Evolutionary conservation across 2,797 vertebrate species (phyloP).

Genomic region (Varecia variegata): DNA sequence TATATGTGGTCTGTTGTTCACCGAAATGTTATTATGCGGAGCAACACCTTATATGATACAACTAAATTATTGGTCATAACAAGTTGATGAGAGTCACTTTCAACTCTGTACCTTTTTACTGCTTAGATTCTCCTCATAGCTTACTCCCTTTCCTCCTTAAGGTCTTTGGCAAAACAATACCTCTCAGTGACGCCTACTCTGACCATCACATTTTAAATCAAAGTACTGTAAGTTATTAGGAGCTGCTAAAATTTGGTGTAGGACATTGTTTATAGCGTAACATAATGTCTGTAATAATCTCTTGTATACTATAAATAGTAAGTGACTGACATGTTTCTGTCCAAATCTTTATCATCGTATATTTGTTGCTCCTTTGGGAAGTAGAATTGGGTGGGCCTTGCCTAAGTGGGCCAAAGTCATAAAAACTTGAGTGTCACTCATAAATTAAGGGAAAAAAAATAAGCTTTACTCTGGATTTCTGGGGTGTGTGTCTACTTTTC

Average conservation of each 20-base stretch:
- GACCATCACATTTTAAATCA: neutral
- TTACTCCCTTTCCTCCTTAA: neutral
- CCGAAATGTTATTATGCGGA: neutral
- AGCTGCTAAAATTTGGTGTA: neutral
- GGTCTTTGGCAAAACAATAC: neutral
- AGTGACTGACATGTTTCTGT: neutral
- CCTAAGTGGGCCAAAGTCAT: neutral
- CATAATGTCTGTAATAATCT: neutral
- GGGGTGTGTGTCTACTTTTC: neutral
- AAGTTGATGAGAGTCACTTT: neutral
- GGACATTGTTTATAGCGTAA: neutral
- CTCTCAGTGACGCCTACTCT: neutral
- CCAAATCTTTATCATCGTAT: neutral
- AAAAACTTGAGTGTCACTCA: neutral
- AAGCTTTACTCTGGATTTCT: neutral
- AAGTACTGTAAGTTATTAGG: neutral
- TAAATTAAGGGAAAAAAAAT: constrained; percentile 7
- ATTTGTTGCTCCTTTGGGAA: neutral
- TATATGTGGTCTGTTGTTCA: neutral
- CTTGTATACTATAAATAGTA: neutral
- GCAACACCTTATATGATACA: neutral
- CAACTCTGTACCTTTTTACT: neutral
- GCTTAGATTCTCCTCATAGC: neutral
- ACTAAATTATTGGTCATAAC: neutral
- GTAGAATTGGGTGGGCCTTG: neutral